phyloP scores from a whole-genome alignment of 2,113 vertebrate genomes.

The Lanius collurio region DNA sequence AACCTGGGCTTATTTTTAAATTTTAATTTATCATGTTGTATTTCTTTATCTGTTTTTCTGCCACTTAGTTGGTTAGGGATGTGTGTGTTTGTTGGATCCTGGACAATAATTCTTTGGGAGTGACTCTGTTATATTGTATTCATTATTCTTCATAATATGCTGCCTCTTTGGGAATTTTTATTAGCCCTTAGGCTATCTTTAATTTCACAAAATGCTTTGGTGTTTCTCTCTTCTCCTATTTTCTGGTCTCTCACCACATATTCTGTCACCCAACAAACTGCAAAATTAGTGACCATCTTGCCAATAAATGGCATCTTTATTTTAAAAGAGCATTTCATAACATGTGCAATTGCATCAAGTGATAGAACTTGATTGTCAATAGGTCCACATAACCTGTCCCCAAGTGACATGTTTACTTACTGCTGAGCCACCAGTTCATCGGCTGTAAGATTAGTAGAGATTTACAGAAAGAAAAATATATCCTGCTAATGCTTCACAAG shows the following conservation, averaged over 20 bases:
- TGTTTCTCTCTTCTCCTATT: background rate
- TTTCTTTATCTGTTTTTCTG: background rate
- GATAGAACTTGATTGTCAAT: background rate
- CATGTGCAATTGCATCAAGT: background rate
- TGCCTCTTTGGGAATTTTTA: background rate
- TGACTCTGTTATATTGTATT: background rate
- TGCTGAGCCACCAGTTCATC: background rate
- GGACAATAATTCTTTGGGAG: background rate
- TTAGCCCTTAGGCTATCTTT: background rate
- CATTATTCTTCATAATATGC: background rate
- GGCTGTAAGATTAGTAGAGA: background rate
- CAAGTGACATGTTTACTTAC: background rate
- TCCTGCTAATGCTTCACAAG: background rate
- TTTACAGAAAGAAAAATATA: constrained; percentile 18
- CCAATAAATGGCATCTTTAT: background rate
- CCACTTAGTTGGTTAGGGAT: background rate
- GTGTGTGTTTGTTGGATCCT: background rate
- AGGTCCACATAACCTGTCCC: background rate
- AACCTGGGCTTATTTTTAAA: background rate
- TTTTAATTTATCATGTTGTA: background rate
- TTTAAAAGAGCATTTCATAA: background rate
- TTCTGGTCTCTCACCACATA: background rate
- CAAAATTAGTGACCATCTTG: background rate
- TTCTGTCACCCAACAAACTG: background rate
- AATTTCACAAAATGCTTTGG: background rate